Evolutionary conservation across 53 echinoderm and acorn worm genomes (phyloP).

Genomic region (Crossaster papposus): DNA sequence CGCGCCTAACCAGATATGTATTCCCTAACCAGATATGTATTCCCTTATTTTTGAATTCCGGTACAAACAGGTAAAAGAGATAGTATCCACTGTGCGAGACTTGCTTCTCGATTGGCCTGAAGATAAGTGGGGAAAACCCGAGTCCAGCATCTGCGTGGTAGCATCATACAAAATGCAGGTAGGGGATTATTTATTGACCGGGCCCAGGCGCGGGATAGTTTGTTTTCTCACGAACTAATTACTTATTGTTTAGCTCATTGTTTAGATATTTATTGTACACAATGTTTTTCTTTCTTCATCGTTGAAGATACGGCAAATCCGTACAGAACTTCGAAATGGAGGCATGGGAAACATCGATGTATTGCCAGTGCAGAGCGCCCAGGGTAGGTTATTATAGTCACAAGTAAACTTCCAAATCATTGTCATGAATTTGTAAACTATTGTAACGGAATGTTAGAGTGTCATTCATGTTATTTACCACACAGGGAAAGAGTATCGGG

Average conservation of each 20-base stretch:
- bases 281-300: background rate
- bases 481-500: conserved; percentile 75
- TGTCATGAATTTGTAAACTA: background rate
- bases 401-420: background rate
- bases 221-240: no score
- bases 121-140: conserved; percentile 62
- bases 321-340: conserved; percentile 52
- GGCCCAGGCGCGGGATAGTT: background rate
- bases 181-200: background rate
- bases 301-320: conserved; percentile 43
- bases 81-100: conserved; percentile 64
- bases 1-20: no score
- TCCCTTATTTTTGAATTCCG: background rate
- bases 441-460: background rate
- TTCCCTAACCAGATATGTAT: no score
- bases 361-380: conserved; percentile 80
- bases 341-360: conserved; percentile 61
- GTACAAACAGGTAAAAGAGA: conserved; percentile 4
- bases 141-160: conserved; percentile 74
- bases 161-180: conserved; percentile 92
- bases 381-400: conserved; percentile 59
- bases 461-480: background rate
- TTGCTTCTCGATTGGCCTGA: conserved; percentile 75
- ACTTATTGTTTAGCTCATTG: no score
- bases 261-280: background rate